Evolutionary conservation across 2,797 vertebrate genomes (phyloP), one percentile per base, ranked within the genome.

Genomic region (Sorex maritimensis): DNA sequence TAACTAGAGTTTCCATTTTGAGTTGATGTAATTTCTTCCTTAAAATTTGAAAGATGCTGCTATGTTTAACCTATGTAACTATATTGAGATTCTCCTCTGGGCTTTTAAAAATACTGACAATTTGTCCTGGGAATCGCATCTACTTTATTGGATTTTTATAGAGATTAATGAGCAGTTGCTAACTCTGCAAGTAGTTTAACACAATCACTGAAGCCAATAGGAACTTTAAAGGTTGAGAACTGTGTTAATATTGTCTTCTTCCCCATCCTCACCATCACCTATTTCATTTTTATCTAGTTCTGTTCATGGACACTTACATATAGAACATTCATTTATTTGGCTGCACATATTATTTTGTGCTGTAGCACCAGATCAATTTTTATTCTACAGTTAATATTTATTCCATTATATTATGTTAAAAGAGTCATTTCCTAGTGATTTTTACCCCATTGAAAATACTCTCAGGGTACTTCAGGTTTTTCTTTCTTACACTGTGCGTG

Each of bases 141-240:
- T 83, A 94, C 52, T 90, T 88, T 88, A 92, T 81, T 94, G 83
- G 69, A 90, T 95, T 94, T 92, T 95, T 88, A 93, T 94, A 86
- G 96, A 95, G 93, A 96, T 94, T 81, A 93, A 93, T 88, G 94
- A 93, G 82, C 69, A 34, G n/a, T 81, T 63, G 28, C 69, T 79
- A 92, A 58, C 17, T 84, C 85, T 12, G 34, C 38, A 74, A 92
- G 94, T 44, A 65, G 17, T 93, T 92, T 84, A 81, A 86, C 28
- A 49, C 6, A 90, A 65, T 94, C 26, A 30, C 65, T 71, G 44
- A 91, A 90, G 38, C 30, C 73, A 93, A 49, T 12, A 26, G 15
- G 30, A 93, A 89, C 55, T 92, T 81, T 49, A 58, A 79, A 44
- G 58, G 61, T 49, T 71, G 46, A 67, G n/a, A 88, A 71, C 71